Base-by-base conservation (phyloP, 2,797 vertebrate genomes). In the Acipenser transmontanus region DNA sequence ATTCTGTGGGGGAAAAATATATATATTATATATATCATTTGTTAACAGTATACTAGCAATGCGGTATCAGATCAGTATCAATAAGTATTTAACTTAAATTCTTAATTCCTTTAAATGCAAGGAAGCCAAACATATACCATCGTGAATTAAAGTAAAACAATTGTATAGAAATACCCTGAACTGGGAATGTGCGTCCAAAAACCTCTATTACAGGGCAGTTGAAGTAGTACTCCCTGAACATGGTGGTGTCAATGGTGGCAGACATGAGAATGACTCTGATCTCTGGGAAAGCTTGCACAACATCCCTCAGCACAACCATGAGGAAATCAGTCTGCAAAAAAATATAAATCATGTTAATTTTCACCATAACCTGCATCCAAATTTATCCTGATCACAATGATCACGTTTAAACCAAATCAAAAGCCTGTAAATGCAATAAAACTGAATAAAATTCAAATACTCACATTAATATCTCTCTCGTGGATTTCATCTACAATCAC, bases 401-500 rank as follows among this genome's bases (percentile, higher is more conserved):
- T 6, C 14, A 57, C 8, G 12, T 10, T 1, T 11, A 20, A n/a
- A 11, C 7, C 12, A 14, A 63, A 59, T 60, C 8, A 6, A 17
- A 17, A 10, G n/a, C 13, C 13, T 11, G 12, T 14, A 61, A 9
- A 69, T 12, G 59, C 7, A 54, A 13, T 12, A 34, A 51, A 59
- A 34, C 61, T 13, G 59, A 5, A 51, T 12, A 47, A 47, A 3
- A 17, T 1, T 8, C 7, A 61, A 2, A 52, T 54, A 91, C 95
- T 95, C 82, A 98, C 97, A 1, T 98, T 99, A 70, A 99, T 90
- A 78, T 99, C 97, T 80, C 96, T 86, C 82, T 99, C 97, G 0
- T 99, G 97, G 80, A 99, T 98, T 85, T 99, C 97, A 70, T 99
- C 97, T 7, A 99, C 96, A 64, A 99, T 96, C 12, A 99, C 95